Base-by-base conservation (phyloP, 1,140 invertebrate species). In the Heliconius hermathena region DNA sequence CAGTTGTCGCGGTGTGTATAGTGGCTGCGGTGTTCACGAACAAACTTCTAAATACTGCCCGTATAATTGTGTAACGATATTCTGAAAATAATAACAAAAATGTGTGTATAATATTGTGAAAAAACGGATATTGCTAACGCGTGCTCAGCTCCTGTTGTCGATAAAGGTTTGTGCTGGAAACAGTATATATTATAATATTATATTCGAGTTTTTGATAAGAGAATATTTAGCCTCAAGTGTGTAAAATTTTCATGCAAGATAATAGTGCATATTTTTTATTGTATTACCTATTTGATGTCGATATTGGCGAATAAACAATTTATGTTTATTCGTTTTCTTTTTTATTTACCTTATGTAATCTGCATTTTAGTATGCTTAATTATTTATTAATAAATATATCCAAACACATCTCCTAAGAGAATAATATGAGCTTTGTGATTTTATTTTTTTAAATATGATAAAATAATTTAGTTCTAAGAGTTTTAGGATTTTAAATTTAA, bases 31-130 rank as follows among this genome's bases (percentile, higher is more conserved):
- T 71, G 41, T 54, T 60, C 13, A 71, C 9, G 54, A 41, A 5
- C 18, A n/a, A 74, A 74, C 36, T 79, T 71, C 3, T 29, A 66
- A 66, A 74, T 36, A 29, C 41, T 46, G 46, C 29, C n/a, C 26
- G 16, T 26, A 13, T 38, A 38, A 33, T 57, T 74, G 60, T 74
- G 60, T 46, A 52, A 75, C 22, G 75, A 71, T n/a, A 78, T 54
- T 77, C 76, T 82, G 60, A 13, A 16, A 66, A 66, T 80, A 84
- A 84, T 76, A 85, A 88, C 82, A 77, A 88, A 87, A 89, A 88
- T 88, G 87, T 89, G 87, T 86, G 83, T 78, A 11, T 33, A 80
- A 79, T 73, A 29, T 29, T 66, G 60, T 26, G 26, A 66, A 22
- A 6, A 22, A 66, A 29, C 60, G 26, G 13, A 66, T 16, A 29